A percentile compares a stretch with the other conserved stretches of the same genome.
Conservation (phyloP, 1,140 invertebrate species). For the Magallana gigas region DNA sequence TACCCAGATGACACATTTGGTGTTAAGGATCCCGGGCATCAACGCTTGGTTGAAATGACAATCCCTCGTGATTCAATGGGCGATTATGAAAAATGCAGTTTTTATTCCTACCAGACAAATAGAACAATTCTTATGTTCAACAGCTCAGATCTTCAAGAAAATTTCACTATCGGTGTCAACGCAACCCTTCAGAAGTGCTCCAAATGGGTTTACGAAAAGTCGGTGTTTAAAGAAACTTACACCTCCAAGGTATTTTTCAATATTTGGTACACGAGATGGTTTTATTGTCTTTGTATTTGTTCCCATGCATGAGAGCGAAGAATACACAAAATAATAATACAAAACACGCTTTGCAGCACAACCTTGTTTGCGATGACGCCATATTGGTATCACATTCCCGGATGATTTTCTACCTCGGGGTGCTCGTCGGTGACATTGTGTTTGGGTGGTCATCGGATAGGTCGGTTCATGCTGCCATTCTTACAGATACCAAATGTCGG, state of each 20-base stretch:
- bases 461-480: background rate
- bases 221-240: constrained; percentile 9
- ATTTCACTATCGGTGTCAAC: constrained; percentile 10
- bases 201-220: constrained; percentile 13
- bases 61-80: background rate
- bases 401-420: constrained; percentile 9
- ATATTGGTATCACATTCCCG: constrained; percentile 16
- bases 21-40: background rate
- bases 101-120: background rate
- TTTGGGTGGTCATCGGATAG: constrained; percentile 13
- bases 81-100: background rate
- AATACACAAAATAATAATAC: too few relatives aligned
- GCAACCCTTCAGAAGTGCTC: constrained; percentile 9
- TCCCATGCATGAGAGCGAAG: too few relatives aligned
- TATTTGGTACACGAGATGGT: background rate
- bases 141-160: background rate
- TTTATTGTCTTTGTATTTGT: too few relatives aligned
- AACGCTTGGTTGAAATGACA: background rate
- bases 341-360: background rate
- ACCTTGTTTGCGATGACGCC: constrained; percentile 12
- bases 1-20: background rate
- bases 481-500: background rate
- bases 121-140: background rate
- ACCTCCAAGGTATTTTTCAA: background rate
- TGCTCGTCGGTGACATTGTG: background rate